A percentile compares a stretch with the other conserved stretches of the same genome.
phyloP scores from a whole-genome alignment of 1,140 invertebrate species.

The Pseudomyrmex dendroicus region DNA sequence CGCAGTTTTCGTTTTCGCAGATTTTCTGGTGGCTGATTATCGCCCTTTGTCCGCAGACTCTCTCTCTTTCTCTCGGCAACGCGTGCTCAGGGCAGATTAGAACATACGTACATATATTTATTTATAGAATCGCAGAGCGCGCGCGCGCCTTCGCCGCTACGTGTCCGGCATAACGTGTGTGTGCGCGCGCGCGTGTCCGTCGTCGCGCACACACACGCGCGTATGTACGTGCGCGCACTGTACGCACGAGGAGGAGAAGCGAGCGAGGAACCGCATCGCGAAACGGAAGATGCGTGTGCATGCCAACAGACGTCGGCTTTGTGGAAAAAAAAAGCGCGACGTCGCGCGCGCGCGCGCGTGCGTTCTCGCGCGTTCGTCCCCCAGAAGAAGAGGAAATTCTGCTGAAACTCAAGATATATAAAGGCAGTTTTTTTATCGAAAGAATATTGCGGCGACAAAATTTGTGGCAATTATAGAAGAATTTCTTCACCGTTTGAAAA shows the following conservation, averaged over 20 bases:
- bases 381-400: conserved; percentile 15
- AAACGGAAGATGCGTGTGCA: conserved; percentile 67
- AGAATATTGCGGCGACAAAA: too few species aligned
- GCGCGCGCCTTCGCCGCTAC: neutral
- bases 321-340: conserved; percentile 31
- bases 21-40: conserved; percentile 69
- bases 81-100: conserved; percentile 71
- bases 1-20: conserved; percentile 46
- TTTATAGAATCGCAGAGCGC: conserved; percentile 75
- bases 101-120: conserved; percentile 71
- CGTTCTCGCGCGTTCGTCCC: conserved; percentile 4
- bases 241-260: conserved; percentile 3
- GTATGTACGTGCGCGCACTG: conserved; percentile 8
- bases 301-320: conserved; percentile 61
- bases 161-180: conserved; percentile 18
- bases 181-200: neutral
- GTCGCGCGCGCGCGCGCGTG: conserved; percentile 16
- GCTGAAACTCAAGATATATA: neutral
- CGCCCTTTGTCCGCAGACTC: conserved; percentile 69
- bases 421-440: neutral
- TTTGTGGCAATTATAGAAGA: too few species aligned
- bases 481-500: too few species aligned
- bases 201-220: neutral
- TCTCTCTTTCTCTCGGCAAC: neutral
- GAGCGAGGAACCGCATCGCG: conserved; percentile 50